Conservation (phyloP, 2,113 vertebrate genomes). For the Gadus macrocephalus region DNA sequence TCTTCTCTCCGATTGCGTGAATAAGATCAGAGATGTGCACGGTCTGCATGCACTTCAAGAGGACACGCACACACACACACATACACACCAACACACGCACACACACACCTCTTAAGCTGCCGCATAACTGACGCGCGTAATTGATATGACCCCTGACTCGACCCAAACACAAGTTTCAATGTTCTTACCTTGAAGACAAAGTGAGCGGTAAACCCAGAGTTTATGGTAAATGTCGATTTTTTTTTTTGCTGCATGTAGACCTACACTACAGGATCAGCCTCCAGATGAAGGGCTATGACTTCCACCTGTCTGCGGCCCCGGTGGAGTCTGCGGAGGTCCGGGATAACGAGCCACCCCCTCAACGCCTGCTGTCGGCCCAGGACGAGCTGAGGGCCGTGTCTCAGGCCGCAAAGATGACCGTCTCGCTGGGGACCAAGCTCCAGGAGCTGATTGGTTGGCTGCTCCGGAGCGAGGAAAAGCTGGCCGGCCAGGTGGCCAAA, state of each 20-base stretch:
- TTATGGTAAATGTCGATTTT: constrained; percentile 9
- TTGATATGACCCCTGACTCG: too few relatives aligned
- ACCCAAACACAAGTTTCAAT: not conserved
- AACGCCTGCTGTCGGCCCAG: constrained; percentile 50
- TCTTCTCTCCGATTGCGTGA: constrained; percentile 51
- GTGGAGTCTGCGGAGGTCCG: constrained; percentile 24
- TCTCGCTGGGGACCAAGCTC: constrained; percentile 42
- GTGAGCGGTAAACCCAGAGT: too few relatives aligned
- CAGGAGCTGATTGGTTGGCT: constrained; percentile 57
- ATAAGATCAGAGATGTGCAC: constrained; percentile 49
- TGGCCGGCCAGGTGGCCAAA: constrained; percentile 39
- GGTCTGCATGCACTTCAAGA: constrained; percentile 42
- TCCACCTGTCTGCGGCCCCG: constrained; percentile 60
- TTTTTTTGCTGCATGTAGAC: constrained; percentile 44
- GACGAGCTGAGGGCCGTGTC: constrained; percentile 57
- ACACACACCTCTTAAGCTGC: not conserved
- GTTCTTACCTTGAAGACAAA: not conserved
- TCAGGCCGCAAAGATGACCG: constrained; percentile 49
- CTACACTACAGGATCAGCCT: constrained; percentile 54
- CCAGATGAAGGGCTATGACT: constrained; percentile 64
- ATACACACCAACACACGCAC: not conserved
- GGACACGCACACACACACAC: not conserved
- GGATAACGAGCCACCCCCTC: constrained; percentile 36
- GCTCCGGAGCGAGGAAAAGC: constrained; percentile 52
- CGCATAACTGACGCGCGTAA: not conserved